Evolutionary conservation across 2,888 invertebrate species (phyloP), one percentile per base, ranked within the genome.

Genomic region (Colostygia pectinataria): DNA sequence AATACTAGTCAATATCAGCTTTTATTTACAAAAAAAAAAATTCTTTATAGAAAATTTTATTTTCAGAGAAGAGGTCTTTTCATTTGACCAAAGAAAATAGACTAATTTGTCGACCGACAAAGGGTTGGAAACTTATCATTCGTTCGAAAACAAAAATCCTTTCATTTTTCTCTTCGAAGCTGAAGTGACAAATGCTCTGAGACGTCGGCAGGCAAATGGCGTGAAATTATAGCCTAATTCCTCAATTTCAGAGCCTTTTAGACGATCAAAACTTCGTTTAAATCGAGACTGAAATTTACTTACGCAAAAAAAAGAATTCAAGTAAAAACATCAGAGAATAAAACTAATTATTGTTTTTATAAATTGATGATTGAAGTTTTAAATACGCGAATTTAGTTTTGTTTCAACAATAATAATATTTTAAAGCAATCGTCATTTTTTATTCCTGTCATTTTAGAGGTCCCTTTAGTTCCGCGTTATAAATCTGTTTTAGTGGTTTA

Each of bases 81-180:
- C 59, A 66, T 73, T 53, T 49, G 45, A 68, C 38, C 46, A 28
- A 13, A 71, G 78, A 74, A 78, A 79, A 70, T 63, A 72, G 60
- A 67, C 74, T 73, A 77, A 77, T 80, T 79, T 77, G 74, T 77
- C 69, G 68, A 61, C 61, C 41, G 39, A 57, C 57, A 61, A 61
- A 46, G 53, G 55, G 59, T 55, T 57, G 57, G 57, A 46, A 59
- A 55, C 53, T 61, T 61, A 65, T 60, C 59, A 58, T 61, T 59
- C 59, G 24, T 44, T 38, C 29, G 37, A 38, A 58, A 55, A 50
- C 20, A 45, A 53, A 50, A 53, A 46, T 41, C 42, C 41, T 44
- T 55, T 49, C 24, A 48, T 47, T 45, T 53, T 42, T 49, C 27
- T 20, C 46, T 24, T 40, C 18, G 31, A 31, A 44, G 37, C 24